phyloP scores from a whole-genome alignment of 2,888 invertebrate genomes.

The Lithophane socia region DNA sequence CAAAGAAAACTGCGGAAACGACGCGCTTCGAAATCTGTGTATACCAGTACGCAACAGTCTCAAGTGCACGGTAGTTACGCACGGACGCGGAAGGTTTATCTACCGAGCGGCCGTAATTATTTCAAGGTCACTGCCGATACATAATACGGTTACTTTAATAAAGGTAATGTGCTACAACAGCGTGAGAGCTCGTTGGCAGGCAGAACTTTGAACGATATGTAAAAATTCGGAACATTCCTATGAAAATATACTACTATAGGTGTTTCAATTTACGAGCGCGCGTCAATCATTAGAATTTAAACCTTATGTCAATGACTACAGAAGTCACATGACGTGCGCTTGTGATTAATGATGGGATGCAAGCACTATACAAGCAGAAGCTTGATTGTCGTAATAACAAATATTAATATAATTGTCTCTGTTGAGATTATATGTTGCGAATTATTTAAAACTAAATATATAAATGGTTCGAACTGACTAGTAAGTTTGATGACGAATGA shows the following conservation, averaged over 20 bases:
- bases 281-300: slow-evolving; percentile 7
- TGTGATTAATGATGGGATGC: not conserved
- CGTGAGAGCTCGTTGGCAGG: slow-evolving; percentile 2
- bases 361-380: not conserved
- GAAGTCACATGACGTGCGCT: not conserved
- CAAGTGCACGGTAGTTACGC: no score
- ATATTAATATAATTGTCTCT: slow-evolving; percentile 29
- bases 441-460: slow-evolving; percentile 39
- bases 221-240: slow-evolving; percentile 16
- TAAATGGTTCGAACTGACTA: slow-evolving; percentile 54
- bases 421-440: slow-evolving; percentile 19
- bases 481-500: slow-evolving; percentile 19
- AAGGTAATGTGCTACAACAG: not conserved
- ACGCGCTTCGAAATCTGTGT: no score
- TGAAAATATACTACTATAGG: not conserved
- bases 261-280: not conserved
- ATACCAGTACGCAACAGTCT: no score
- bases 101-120: no score
- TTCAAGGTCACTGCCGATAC: no score
- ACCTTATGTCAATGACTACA: not conserved
- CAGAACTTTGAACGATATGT: slow-evolving; percentile 24
- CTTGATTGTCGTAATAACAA: slow-evolving; percentile 34
- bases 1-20: no score
- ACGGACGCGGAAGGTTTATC: no score
- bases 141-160: no score